Evolutionary conservation across 2,113 vertebrate genomes (phyloP).

Genomic region (Chloropsis cyanopogon): DNA sequence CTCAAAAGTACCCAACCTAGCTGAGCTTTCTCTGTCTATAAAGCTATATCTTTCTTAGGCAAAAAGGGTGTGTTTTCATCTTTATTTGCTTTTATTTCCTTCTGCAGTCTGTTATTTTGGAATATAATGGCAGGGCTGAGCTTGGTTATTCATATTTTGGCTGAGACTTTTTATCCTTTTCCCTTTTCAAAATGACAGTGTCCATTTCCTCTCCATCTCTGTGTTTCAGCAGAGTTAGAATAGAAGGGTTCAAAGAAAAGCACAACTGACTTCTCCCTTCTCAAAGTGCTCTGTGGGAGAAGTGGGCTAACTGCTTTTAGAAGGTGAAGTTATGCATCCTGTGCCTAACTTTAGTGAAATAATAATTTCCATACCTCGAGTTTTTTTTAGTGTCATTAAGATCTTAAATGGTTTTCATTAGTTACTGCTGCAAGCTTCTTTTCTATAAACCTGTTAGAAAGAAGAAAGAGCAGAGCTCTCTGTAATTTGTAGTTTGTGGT

Average conservation of each 20-base stretch:
- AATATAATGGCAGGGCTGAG: neutral
- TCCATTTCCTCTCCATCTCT: neutral
- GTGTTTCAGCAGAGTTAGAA: neutral
- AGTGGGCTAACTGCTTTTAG: neutral
- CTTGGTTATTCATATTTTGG: neutral
- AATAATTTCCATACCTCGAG: neutral
- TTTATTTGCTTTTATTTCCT: neutral
- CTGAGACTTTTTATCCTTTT: neutral
- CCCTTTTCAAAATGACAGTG: neutral
- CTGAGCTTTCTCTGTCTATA: neutral
- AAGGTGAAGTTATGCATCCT: neutral
- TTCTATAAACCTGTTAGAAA: neutral
- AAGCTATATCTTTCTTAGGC: neutral
- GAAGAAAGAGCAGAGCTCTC: neutral
- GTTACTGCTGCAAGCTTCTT: neutral
- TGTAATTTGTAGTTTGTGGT: conserved; percentile 14
- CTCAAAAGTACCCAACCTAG: neutral
- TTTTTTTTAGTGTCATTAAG: neutral
- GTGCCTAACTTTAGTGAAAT: neutral
- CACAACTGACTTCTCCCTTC: neutral
- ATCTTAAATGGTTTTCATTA: neutral
- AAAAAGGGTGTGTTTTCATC: neutral
- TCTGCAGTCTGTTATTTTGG: neutral
- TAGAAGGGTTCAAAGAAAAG: neutral
- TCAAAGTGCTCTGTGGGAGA: neutral